A percentile compares a stretch with the other conserved stretches of the same genome.
These are phyloP conservation scores for Pseudochaenichthys georgianus DNA, from an alignment of 2,797 vertebrate genomes.

Conservation along the genomic window DNA sequence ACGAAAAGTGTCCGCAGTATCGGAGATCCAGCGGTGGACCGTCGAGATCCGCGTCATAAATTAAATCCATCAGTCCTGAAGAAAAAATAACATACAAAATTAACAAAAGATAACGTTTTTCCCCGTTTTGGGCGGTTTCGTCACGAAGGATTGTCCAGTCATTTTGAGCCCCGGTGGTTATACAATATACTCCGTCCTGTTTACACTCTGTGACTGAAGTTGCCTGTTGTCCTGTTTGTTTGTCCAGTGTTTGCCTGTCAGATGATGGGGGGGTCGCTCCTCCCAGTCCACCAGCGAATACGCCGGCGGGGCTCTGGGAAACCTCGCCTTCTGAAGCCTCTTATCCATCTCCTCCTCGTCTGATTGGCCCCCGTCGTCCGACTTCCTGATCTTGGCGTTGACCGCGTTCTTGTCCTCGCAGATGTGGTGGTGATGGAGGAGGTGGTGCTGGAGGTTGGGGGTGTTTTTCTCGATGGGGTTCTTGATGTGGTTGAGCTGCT, in stretches of 20 bases:
- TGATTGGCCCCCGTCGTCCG: slow-evolving; percentile 78
- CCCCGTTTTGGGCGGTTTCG: not conserved
- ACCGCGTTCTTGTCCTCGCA: slow-evolving; percentile 91
- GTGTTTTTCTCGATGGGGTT: slow-evolving; percentile 92
- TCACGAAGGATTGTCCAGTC: not conserved
- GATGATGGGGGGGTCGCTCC: slow-evolving; percentile 81
- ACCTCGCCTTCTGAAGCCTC: slow-evolving; percentile 89
- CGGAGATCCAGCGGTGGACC: slow-evolving; percentile 23
- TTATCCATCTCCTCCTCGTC: slow-evolving; percentile 89
- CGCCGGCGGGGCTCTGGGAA: slow-evolving; percentile 83
- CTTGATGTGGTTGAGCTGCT: slow-evolving; percentile 94
- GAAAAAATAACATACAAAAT: not conserved
- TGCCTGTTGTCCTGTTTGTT: slow-evolving; percentile 95
- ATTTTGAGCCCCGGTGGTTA: slow-evolving; percentile 71
- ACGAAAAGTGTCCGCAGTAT: not conserved
- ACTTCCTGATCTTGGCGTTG: slow-evolving; percentile 90
- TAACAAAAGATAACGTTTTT: not conserved
- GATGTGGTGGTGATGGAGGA: slow-evolving; percentile 80
- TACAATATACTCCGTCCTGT: slow-evolving; percentile 90
- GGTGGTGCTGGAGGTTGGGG: slow-evolving; percentile 61
- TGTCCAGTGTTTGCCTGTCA: slow-evolving; percentile 87
- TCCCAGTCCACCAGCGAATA: slow-evolving; percentile 93
- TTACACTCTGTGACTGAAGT: slow-evolving; percentile 90
- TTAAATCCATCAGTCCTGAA: slow-evolving; percentile 10
- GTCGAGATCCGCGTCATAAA: slow-evolving; percentile 28